Percentiles rank a stretch among this genome's conserved stretches.
Conservation (phyloP, 2,888 invertebrate genomes). For the Drosophila neotestacea region DNA sequence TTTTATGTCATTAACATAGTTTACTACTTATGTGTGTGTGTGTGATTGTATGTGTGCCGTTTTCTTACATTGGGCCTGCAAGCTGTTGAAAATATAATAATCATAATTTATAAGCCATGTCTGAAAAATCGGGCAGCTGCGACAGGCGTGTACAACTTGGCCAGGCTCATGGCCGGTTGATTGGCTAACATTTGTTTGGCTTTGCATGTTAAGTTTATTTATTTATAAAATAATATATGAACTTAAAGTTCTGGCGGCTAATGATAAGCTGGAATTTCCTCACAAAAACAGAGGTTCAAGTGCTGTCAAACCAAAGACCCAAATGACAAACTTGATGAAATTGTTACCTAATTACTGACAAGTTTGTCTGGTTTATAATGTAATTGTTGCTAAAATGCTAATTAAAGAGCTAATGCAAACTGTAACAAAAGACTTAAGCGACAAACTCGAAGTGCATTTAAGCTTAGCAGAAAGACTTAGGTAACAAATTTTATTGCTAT, state of each 20-base stretch:
- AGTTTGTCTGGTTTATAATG: conserved; percentile 25
- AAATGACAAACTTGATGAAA: conserved; percentile 33
- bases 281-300: conserved; percentile 26
- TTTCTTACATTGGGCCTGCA: conserved; percentile 45
- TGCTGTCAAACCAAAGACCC: conserved; percentile 39
- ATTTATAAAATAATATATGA: conserved; percentile 28
- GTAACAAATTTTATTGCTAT: conserved; percentile 19
- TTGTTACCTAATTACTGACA: conserved; percentile 34
- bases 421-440: conserved; percentile 23
- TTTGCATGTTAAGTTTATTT: conserved; percentile 44
- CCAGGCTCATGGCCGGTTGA: conserved; percentile 43
- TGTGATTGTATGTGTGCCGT: conserved; percentile 25
- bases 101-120: conserved; percentile 68
- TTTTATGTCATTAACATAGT: conserved; percentile 80
- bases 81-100: conserved; percentile 74
- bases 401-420: conserved; percentile 11
- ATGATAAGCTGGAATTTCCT: conserved; percentile 49
- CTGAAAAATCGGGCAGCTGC: conserved; percentile 61
- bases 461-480: conserved; percentile 13
- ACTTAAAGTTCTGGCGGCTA: conserved; percentile 27
- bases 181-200: conserved; percentile 67
- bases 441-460: conserved; percentile 26
- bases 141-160: conserved; percentile 29
- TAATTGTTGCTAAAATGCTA: conserved; percentile 12
- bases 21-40: conserved; percentile 42